A percentile compares a stretch with the other conserved stretches of the same genome.
These are phyloP conservation scores for Halcyon malimbica DNA, from an alignment of 2,113 vertebrate genomes.

Conservation along the genomic window DNA sequence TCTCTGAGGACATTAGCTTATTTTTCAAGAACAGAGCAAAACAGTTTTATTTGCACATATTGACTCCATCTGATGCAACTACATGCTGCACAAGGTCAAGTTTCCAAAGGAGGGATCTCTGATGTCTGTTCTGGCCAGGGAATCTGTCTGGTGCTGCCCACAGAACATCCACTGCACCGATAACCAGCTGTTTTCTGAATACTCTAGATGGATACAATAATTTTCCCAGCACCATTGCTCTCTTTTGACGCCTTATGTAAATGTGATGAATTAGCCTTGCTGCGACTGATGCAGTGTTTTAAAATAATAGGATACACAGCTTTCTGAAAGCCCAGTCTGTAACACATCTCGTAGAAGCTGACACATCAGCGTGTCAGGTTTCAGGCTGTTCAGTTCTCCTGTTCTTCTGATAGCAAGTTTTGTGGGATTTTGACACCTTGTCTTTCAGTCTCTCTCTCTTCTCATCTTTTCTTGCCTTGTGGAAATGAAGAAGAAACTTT, in stretches of 20 bases:
- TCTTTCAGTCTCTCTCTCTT: conserved; percentile 23
- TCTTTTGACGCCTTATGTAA: background rate
- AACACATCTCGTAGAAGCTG: background rate
- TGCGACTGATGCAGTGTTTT: background rate
- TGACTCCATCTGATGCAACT: background rate
- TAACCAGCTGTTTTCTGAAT: background rate
- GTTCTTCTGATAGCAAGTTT: conserved; percentile 20
- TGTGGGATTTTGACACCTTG: conserved; percentile 25
- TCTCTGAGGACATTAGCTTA: background rate
- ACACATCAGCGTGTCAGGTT: background rate
- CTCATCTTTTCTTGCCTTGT: background rate
- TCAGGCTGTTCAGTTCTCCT: background rate
- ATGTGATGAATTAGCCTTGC: background rate
- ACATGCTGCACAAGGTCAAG: background rate
- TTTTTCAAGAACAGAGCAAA: background rate
- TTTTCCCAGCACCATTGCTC: background rate
- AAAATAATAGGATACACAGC: background rate
- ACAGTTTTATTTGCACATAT: background rate
- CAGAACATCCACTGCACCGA: background rate
- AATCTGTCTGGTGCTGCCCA: background rate
- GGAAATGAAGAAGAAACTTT: conserved; percentile 21
- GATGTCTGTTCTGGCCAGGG: background rate
- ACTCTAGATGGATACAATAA: background rate
- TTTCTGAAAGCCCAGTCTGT: background rate
- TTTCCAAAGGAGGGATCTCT: background rate